phyloP scores from a whole-genome alignment of 2,797 vertebrate species.

The Hypotaenidia okinawae region DNA sequence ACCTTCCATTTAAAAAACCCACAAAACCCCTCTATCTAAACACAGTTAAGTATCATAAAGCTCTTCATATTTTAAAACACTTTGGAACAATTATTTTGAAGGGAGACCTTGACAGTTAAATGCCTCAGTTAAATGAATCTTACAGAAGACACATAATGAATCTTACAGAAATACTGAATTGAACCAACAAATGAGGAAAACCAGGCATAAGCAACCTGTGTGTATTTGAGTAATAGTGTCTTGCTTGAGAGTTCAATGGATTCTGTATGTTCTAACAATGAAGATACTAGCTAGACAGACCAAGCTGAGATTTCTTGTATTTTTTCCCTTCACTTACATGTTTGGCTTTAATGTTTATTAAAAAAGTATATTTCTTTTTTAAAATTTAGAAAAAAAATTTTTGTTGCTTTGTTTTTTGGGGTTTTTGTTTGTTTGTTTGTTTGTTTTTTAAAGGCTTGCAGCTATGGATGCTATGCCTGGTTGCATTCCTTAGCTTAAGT shows the following conservation, averaged over 20 bases:
- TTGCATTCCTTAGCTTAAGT: not conserved
- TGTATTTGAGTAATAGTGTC: constrained; percentile 50
- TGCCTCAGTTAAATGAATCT: constrained; percentile 68
- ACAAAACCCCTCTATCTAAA: constrained; percentile 51
- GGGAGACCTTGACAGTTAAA: constrained; percentile 69
- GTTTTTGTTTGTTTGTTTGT: not conserved
- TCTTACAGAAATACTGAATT: constrained; percentile 73
- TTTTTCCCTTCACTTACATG: not conserved
- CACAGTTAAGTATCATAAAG: constrained; percentile 54
- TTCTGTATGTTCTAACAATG: constrained; percentile 48
- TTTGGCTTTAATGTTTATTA: not conserved
- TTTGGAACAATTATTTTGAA: constrained; percentile 73
- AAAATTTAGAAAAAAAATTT: not conserved
- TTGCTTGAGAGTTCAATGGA: constrained; percentile 51
- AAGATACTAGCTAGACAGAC: constrained; percentile 9
- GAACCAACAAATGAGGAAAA: constrained; percentile 62
- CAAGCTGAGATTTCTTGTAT: not conserved
- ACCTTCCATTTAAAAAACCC: constrained; percentile 50
- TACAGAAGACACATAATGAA: constrained; percentile 66
- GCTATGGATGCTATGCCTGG: not conserved
- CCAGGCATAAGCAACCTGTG: constrained; percentile 23
- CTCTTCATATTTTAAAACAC: constrained; percentile 68
- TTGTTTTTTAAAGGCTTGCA: not conserved
- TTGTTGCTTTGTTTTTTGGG: not conserved
- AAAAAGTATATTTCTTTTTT: not conserved